Conservation (phyloP, 2,888 invertebrate genomes). For the Cabera pusaria region DNA sequence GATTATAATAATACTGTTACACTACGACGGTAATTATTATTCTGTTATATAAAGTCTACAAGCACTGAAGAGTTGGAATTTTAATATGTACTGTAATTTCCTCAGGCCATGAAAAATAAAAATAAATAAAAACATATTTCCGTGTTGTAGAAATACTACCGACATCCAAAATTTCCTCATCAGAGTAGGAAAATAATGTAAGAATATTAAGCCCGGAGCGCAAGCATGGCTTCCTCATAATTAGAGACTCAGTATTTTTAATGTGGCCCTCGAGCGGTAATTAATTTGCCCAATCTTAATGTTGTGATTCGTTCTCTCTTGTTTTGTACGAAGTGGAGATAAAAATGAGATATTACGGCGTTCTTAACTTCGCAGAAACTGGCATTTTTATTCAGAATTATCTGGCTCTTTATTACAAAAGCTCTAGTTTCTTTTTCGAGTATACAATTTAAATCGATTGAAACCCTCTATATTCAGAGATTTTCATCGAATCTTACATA, state of each 20-base stretch:
- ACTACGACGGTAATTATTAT: too few relatives aligned
- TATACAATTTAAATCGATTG: background rate
- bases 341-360: constrained; percentile 24
- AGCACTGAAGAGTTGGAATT: too few relatives aligned
- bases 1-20: too few relatives aligned
- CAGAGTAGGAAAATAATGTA: constrained; percentile 34
- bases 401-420: too few relatives aligned
- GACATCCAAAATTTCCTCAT: constrained; percentile 16
- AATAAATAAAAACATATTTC: too few relatives aligned
- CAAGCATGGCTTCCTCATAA: constrained; percentile 41
- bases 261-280: constrained; percentile 34
- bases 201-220: constrained; percentile 37
- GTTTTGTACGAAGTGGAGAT: constrained; percentile 28
- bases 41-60: too few relatives aligned
- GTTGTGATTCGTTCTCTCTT: constrained; percentile 34
- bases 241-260: constrained; percentile 45
- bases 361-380: constrained; percentile 13
- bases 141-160: constrained; percentile 17
- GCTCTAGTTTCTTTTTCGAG: too few relatives aligned
- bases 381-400: too few relatives aligned
- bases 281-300: constrained; percentile 30
- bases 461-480: too few relatives aligned
- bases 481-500: too few relatives aligned
- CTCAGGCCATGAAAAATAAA: too few relatives aligned
- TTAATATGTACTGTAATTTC: too few relatives aligned